Evolutionary conservation across 2,797 vertebrate genomes (phyloP).

Genomic region (Sebastes steindachneri): DNA sequence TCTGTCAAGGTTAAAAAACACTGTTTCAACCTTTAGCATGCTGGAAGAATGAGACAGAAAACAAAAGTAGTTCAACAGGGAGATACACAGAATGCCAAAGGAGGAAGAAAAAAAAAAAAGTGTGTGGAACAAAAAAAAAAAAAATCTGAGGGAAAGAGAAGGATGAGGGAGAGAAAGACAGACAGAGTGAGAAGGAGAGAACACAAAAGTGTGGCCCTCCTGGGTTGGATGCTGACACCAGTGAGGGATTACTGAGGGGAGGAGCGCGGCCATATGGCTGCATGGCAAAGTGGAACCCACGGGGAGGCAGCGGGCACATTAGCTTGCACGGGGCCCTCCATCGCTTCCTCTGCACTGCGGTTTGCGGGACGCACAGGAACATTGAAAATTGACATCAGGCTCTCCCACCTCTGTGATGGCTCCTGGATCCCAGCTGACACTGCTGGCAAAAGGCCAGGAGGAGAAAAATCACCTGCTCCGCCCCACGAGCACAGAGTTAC

Average conservation of each 20-base stretch:
- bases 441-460: conserved; percentile 66
- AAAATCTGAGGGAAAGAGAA: conserved; percentile 19
- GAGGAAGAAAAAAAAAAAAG: not conserved
- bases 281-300: conserved; percentile 74
- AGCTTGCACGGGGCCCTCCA: conserved; percentile 73
- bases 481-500: conserved; percentile 62
- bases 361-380: conserved; percentile 73
- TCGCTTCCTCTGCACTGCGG: conserved; percentile 80
- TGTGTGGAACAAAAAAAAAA: not conserved
- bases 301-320: conserved; percentile 78
- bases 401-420: conserved; percentile 71
- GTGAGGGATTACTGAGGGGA: conserved; percentile 79
- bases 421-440: conserved; percentile 71
- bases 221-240: conserved; percentile 77
- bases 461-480: conserved; percentile 62
- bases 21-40: conserved; percentile 54
- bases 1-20: conserved; percentile 74
- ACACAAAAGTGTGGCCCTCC: conserved; percentile 75
- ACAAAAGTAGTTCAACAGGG: conserved; percentile 57
- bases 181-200: conserved; percentile 54
- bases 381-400: conserved; percentile 80
- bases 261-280: conserved; percentile 79
- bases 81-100: conserved; percentile 50
- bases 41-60: conserved; percentile 38
- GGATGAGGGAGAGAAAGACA: conserved; percentile 32